Evolutionary conservation across 2,797 vertebrate species (phyloP), one percentile per base, ranked within the genome.

Genomic region (Spondyliosoma cantharus): DNA sequence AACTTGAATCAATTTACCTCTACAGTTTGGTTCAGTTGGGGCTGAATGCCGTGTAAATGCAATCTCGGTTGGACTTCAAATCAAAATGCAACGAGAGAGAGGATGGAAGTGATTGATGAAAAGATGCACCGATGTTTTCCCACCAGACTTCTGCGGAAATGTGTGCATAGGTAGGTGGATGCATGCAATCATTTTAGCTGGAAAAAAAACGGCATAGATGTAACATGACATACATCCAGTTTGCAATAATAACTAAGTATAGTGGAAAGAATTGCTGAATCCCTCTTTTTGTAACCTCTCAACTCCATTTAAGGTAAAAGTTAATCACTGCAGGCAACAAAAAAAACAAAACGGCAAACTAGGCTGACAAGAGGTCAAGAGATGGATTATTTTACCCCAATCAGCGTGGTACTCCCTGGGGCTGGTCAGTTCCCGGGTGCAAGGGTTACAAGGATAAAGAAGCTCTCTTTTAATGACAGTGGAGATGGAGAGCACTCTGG

Each of bases 391-490:
- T 54, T 57, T 60, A 61, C 54, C 25, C 53, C 69, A 73, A 69
- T 86, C 68, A 79, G 37, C 63, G 57, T 29, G 14, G 45, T 52
- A 12, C 9, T 71, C 71, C 74, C 29, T 52, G 14, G 24, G 22
- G 59, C 52, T 37, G 20, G 58, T 82, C 61, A 67, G 7, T 73
- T 76, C 45, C 45, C 32, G 57, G 75, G 42, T 81, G 59, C 46
- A 70, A 56, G 71, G 67, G 72, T 56, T 70, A 64, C 65, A 80
- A 56, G 67, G 62, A 82, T 67, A 50, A 68, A 74, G 56, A 42
- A 62, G 43, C 14, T 68, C 70, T 78, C 54, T 68, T 83, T 72
- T 74, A 80, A 63, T 76, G 67, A 74, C 25, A 65, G 45, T 46
- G 37, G 24, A 46, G 68, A 29, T 74, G 42, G 64, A 71, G 32